phyloP scores from a whole-genome alignment of 1,140 invertebrate genomes.

The Tachypleus tridentatus region DNA sequence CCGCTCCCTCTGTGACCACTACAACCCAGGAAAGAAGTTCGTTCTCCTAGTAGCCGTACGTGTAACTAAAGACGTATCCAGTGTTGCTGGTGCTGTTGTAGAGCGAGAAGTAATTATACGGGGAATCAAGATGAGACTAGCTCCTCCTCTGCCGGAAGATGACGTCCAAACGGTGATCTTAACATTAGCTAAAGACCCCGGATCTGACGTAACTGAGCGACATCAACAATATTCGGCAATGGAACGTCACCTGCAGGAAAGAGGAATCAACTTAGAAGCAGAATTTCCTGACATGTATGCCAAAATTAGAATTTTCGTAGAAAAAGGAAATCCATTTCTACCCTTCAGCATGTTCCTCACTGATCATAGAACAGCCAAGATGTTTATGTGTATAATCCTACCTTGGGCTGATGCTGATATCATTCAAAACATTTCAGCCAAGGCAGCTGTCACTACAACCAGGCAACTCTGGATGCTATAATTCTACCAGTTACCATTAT shows the following conservation, averaged over 20 bases:
- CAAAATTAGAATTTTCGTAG: slow-evolving; percentile 65
- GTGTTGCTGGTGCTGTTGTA: slow-evolving; percentile 47
- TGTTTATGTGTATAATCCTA: slow-evolving; percentile 87
- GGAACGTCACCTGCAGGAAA: slow-evolving; percentile 33
- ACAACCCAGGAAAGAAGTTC: slow-evolving; percentile 75
- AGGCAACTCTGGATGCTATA: slow-evolving; percentile 13
- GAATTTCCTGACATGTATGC: slow-evolving; percentile 69
- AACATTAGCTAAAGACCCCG: slow-evolving; percentile 14
- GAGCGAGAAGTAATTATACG: slow-evolving; percentile 72
- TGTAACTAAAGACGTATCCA: slow-evolving; percentile 72
- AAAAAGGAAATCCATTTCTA: slow-evolving; percentile 64
- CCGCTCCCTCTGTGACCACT: slow-evolving; percentile 69
- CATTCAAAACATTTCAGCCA: slow-evolving; percentile 18
- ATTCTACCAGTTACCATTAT: no score
- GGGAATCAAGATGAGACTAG: slow-evolving; percentile 61
- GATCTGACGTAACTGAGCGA: slow-evolving; percentile 41
- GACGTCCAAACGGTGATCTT: slow-evolving; percentile 20
- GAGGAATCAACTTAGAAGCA: slow-evolving; percentile 62
- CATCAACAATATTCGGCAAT: slow-evolving; percentile 57
- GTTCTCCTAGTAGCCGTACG: slow-evolving; percentile 80
- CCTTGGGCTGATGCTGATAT: slow-evolving; percentile 58
- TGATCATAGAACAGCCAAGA: slow-evolving; percentile 61
- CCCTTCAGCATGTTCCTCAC: slow-evolving; percentile 77
- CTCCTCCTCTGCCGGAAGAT: slow-evolving; percentile 18
- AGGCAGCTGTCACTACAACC: slow-evolving; percentile 7